Evolutionary conservation across 2,888 invertebrate species (phyloP), one percentile per base, ranked within the genome.

Genomic region (Muschampia plurimacula): DNA sequence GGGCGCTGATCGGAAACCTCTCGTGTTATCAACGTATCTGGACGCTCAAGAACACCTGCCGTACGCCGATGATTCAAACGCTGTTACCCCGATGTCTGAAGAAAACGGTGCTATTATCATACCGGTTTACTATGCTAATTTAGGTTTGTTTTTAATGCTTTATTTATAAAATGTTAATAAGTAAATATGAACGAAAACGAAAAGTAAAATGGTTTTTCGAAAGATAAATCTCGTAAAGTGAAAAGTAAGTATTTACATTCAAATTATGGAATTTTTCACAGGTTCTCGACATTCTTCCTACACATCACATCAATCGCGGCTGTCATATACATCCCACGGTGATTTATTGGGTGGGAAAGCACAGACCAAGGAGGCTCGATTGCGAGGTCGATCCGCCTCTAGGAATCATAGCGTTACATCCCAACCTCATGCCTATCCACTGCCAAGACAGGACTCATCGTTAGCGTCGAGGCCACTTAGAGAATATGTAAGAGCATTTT

Each of bases 51-150:
- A 98, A 95, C 98, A 98, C 92, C 96, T 99, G 86, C 99, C 99
- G 74, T 99, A 98, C 89, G 99, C 99, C 73, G 99, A 99, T 90
- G 99, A 99, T 94, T 99, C 99, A 77, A 98, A 98, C 86, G 99
- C 99, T 78, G 99, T 98, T 74, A 99, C 99, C 76, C 99, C 99
- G 71, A 98, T 99, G 97, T 99, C 98, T 78, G 99, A 99, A 95
- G 99, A 99, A 93, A 98, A 98, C 91, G 98, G 98, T 86, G 98
- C 98, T 87, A 98, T 98, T 91, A 97, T 98, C 84, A 97, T 98
- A 84, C 98, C 98, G 74, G 97, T 97, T 88, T 98, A 98, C 94
- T 97, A 97, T 89, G 96, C 97, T 83, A 97, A 97, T 93, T 95
- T 97, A 95, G 97, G 97, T 96, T 85, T 83, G 89, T 83, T 77